Base-by-base conservation (phyloP, 2,888 invertebrate species). In the Macrophya alboannulata region DNA sequence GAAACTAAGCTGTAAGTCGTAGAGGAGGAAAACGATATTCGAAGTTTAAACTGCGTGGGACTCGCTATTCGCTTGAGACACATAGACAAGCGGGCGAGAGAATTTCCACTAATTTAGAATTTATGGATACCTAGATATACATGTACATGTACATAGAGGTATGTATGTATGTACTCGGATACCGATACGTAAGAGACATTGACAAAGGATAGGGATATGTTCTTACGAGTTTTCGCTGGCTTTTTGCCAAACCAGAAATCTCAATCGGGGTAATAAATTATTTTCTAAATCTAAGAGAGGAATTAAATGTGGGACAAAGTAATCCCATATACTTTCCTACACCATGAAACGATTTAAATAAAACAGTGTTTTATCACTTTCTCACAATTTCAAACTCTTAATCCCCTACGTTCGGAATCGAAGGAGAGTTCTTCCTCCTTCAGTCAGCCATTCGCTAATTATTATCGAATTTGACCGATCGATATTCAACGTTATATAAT, bases 241-340 rank as follows among this genome's bases (percentile, higher is more conserved):
- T 62, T 68, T 1, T 81, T 83, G 90, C 91, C 91, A 92, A 89
- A 90, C 88, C 87, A 86, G 87, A 89, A 88, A 92, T 92, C 92
- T 90, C 55, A 8, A 92, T 91, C 91, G 89, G 89, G 89, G 89
- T 89, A 90, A 89, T 91, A 91, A 90, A 91, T 90, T 89, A 91
- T 89, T 88, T 88, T 87, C 48, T 48, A 76, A 45, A 85, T 87
- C 87, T 84, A 88, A 87, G 85, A 86, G 79, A 55, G 62, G 48
- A 65, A 68, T 62, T 85, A 62, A 62, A 62, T 25, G 25, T 71
- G 71, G 71, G 71, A 17, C 71, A 71, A 71, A 71, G 37, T 71
- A 71, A 71, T 40, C 71, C 71, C n/a, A n/a, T n/a, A n/a, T 15
- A 40, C 40, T 37, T 17, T 71, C 3, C 15, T 31, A 31, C 10